Conservation (phyloP, 2,113 vertebrate genomes). For the Solea senegalensis region DNA sequence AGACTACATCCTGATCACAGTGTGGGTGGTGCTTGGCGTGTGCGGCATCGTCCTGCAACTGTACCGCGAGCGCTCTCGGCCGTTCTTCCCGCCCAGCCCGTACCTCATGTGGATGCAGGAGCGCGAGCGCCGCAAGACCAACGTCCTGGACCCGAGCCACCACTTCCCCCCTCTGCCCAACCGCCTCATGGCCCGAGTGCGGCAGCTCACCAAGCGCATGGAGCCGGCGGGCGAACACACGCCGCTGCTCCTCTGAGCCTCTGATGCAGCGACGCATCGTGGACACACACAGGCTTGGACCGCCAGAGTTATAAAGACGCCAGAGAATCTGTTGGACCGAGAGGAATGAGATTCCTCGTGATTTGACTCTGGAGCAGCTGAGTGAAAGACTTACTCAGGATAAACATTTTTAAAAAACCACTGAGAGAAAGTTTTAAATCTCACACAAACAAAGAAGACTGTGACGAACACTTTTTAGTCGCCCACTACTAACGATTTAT, state of each 20-base stretch:
- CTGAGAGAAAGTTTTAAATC: background rate
- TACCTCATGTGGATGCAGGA: conserved; percentile 92
- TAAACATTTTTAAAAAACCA: background rate
- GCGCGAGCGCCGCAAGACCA: conserved; percentile 90
- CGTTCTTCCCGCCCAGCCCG: conserved; percentile 90
- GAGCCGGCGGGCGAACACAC: conserved; percentile 88
- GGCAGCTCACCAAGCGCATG: conserved; percentile 77
- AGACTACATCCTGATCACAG: conserved; percentile 89
- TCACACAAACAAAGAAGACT: no score
- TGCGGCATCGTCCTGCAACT: conserved; percentile 87
- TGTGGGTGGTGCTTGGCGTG: conserved; percentile 88
- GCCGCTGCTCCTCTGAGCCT: conserved; percentile 87
- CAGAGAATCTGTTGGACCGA: background rate
- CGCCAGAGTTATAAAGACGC: background rate
- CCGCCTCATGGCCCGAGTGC: conserved; percentile 79
- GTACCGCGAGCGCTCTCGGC: conserved; percentile 83
- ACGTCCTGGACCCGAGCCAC: conserved; percentile 94
- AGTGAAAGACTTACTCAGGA: background rate
- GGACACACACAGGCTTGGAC: background rate
- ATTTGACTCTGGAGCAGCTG: background rate
- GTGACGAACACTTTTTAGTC: no score
- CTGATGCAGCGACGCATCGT: background rate
- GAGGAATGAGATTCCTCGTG: background rate
- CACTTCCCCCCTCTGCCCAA: conserved; percentile 87
- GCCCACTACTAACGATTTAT: no score